Conservation (phyloP, 2,113 vertebrate species). For the Stegostoma tigrinum region DNA sequence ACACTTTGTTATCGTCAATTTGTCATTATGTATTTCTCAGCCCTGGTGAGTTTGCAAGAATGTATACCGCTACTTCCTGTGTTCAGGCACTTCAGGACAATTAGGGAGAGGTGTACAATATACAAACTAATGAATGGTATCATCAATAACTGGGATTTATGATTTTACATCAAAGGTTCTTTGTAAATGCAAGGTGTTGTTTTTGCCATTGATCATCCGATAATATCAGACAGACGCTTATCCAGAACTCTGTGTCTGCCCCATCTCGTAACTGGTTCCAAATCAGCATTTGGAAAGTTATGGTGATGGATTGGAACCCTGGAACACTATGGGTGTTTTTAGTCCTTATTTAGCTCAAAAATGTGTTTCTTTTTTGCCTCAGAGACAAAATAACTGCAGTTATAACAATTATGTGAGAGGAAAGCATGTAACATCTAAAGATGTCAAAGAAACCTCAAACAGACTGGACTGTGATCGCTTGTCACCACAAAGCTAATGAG, state of each 20-base stretch:
- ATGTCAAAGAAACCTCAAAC: too few species aligned
- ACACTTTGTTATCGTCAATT: too few species aligned
- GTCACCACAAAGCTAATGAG: too few species aligned
- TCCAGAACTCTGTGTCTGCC: neutral
- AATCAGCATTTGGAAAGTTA: neutral
- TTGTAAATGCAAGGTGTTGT: neutral
- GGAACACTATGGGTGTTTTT: too few species aligned
- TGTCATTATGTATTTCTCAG: neutral
- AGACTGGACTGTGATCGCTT: too few species aligned
- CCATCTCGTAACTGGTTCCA: neutral
- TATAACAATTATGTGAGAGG: too few species aligned
- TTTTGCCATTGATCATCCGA: neutral
- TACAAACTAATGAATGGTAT: neutral
- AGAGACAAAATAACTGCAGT: too few species aligned
- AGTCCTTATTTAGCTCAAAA: too few species aligned
- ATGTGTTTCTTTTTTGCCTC: too few species aligned
- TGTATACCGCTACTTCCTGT: neutral
- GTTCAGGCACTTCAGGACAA: neutral
- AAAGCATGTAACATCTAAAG: too few species aligned
- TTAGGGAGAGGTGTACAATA: neutral
- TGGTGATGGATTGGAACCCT: too few species aligned
- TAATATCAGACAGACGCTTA: neutral
- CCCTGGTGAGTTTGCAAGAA: neutral
- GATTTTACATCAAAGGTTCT: neutral
- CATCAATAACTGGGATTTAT: neutral